Conservation (phyloP, 2,113 vertebrate species). For the Acrocephalus kingi region DNA sequence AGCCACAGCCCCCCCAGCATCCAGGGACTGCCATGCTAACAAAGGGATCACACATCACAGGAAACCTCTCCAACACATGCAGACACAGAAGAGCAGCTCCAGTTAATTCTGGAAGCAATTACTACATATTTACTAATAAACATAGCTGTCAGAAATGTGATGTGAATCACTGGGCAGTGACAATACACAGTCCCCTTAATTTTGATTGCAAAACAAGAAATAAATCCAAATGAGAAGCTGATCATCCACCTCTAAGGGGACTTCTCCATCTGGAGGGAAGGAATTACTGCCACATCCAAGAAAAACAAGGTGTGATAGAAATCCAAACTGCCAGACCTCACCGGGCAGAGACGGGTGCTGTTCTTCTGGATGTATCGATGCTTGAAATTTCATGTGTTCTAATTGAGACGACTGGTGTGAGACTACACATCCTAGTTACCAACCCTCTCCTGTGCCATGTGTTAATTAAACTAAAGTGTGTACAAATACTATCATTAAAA, state of each 20-base stretch:
- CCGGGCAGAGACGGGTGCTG: not conserved
- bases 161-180: conserved; percentile 16
- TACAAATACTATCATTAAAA: conserved; percentile 67
- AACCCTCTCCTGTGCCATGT: conserved; percentile 45
- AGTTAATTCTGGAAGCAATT: conserved; percentile 44
- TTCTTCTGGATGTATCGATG: not conserved
- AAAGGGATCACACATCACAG: not conserved
- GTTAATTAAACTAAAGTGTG: conserved; percentile 66
- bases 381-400: conserved; percentile 37
- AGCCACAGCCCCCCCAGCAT: not conserved
- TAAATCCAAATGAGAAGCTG: conserved; percentile 33
- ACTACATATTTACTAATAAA: conserved; percentile 51
- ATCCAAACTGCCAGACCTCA: not conserved
- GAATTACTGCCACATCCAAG: not conserved
- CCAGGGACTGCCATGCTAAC: not conserved
- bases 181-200: not conserved
- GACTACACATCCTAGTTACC: conserved; percentile 55
- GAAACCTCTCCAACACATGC: not conserved
- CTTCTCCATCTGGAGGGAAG: conserved; percentile 32
- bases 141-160: conserved; percentile 39
- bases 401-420: conserved; percentile 39
- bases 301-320: conserved; percentile 14
- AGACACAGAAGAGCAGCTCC: not conserved
- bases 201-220: conserved; percentile 26
- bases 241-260: conserved; percentile 15